phyloP scores from a whole-genome alignment of 2,113 vertebrate species.

The Athene cunicularia region DNA sequence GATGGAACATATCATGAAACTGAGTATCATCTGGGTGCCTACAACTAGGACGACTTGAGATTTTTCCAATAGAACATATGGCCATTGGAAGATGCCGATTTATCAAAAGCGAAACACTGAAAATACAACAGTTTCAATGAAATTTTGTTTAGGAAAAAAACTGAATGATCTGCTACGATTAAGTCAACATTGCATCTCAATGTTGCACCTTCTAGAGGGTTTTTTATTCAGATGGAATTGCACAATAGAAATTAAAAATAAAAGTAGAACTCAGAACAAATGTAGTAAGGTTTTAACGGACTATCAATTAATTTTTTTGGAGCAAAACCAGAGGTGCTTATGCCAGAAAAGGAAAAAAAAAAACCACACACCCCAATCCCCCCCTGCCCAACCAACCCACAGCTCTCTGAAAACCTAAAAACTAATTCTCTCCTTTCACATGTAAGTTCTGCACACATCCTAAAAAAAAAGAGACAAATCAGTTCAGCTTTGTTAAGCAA shows the following conservation, averaged over 20 bases:
- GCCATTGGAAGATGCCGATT: conserved; percentile 48
- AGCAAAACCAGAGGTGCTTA: conserved; percentile 6
- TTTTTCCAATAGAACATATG: conserved; percentile 63
- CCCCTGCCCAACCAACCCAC: not conserved
- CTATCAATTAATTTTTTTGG: conserved; percentile 54
- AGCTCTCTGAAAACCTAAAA: not conserved
- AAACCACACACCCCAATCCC: not conserved
- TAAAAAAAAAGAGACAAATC: not conserved
- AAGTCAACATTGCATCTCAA: conserved; percentile 18
- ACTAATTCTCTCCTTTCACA: not conserved
- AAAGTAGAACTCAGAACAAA: conserved; percentile 19
- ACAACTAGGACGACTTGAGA: conserved; percentile 45
- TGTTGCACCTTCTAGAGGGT: conserved; percentile 6
- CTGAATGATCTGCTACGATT: not conserved
- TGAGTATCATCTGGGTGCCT: conserved; percentile 49
- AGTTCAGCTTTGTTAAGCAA: conserved; percentile 4
- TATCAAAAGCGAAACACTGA: conserved; percentile 44
- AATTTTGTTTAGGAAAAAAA: conserved; percentile 18
- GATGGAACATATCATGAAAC: conserved; percentile 24
- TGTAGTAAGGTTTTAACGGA: conserved; percentile 28
- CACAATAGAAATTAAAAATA: not conserved
- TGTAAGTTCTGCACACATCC: not conserved
- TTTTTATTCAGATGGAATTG: not conserved
- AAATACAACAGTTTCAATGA: conserved; percentile 38
- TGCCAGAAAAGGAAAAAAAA: conserved; percentile 44